phyloP scores from a whole-genome alignment of 2,113 vertebrate genomes.

The Zosterops hypoxanthus region DNA sequence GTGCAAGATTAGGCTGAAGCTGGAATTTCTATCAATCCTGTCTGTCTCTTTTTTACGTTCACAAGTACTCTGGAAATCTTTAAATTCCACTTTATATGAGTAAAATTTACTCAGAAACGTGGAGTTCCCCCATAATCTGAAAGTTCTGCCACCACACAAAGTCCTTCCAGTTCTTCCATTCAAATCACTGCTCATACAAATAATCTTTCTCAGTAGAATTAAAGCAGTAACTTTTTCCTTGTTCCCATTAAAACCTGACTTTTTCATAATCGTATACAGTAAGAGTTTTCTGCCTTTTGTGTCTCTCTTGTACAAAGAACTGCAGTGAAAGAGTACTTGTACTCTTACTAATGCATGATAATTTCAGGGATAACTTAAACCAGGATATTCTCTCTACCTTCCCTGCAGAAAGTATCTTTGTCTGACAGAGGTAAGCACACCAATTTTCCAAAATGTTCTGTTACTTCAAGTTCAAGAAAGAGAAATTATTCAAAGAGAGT shows the following conservation, averaged over 20 bases:
- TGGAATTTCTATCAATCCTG: neutral
- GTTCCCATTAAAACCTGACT: neutral
- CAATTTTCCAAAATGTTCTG: neutral
- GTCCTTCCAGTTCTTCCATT: neutral
- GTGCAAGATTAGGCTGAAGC: neutral
- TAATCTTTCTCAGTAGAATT: neutral
- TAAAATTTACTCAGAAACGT: neutral
- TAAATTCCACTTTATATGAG: neutral
- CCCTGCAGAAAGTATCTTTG: neutral
- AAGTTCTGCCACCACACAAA: neutral
- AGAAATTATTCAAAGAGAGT: neutral
- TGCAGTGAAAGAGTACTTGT: neutral
- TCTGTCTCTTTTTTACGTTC: neutral
- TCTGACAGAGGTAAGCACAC: neutral
- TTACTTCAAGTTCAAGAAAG: neutral
- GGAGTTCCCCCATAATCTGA: neutral
- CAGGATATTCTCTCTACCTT: neutral
- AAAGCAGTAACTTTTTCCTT: neutral
- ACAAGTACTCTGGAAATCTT: neutral
- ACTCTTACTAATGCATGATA: neutral
- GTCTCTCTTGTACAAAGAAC: neutral
- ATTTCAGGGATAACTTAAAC: neutral
- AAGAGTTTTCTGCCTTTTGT: neutral
- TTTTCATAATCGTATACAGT: neutral
- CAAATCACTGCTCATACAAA: neutral